phyloP scores from a whole-genome alignment of 2,113 vertebrate genomes.

The Cephalopterus ornatus region DNA sequence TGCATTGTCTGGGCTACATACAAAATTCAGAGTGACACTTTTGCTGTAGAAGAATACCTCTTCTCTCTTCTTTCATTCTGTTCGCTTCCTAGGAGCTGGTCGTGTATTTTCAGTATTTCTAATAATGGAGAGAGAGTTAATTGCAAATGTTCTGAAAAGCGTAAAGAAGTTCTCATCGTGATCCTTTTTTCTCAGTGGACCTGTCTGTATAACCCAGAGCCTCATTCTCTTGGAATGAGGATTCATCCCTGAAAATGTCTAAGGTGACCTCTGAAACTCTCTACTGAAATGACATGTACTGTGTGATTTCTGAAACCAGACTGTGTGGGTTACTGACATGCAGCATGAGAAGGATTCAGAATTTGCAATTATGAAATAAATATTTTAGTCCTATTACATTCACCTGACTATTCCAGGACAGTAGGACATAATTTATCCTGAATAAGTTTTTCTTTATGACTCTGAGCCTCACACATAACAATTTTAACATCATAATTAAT shows the following conservation, averaged over 20 bases:
- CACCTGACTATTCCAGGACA: not conserved
- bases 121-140: not conserved
- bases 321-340: not conserved
- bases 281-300: accelerated
- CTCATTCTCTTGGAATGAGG: not conserved
- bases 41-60: not conserved
- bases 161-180: not conserved
- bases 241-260: not conserved
- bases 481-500: not conserved
- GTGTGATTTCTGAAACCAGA: not conserved
- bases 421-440: not conserved
- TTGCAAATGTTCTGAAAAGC: not conserved
- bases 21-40: not conserved
- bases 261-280: not conserved
- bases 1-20: not conserved
- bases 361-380: not conserved
- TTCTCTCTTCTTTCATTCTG: not conserved
- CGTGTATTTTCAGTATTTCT: not conserved
- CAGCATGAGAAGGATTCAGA: not conserved
- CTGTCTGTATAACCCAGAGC: not conserved
- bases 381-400: not conserved
- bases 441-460: not conserved
- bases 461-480: not conserved
- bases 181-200: not conserved
- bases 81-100: not conserved